Evolutionary conservation across 2,113 vertebrate species (phyloP), one percentile per base, ranked within the genome.

Genomic region (Strigops habroptila): DNA sequence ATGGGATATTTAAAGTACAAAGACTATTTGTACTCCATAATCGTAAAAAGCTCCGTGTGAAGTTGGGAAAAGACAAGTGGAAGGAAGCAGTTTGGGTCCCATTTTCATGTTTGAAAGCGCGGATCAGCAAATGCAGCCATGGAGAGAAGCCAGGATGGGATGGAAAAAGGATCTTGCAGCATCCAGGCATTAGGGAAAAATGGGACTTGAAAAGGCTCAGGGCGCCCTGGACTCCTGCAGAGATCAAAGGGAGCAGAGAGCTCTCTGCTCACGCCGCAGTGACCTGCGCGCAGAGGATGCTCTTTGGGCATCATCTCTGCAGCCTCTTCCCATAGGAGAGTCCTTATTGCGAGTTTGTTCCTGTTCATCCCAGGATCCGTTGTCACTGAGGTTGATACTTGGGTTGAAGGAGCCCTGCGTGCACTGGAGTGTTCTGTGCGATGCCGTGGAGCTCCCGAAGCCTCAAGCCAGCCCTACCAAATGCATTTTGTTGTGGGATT

Each of bases 191-290:
- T 37, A 5, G 64, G 53, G 75, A 10, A 46, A 51, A 69, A 35
- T 8, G 49, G 89, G 63, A 44, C 5, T 48, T 48, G 60, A 5
- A 25, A 69, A 51, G 77, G 25, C 71, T 3, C 44, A 14, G 80
- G 63, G 82, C n/a, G 37, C 53, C 51, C 53, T 67, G 48, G 25
- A 10, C 27, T 87, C 51, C 64, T 12, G 14, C 30, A 5, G 86
- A n/a, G 77, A 60, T 60, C 22, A 52, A 49, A 59, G 88, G 57
- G 63, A 89, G 9, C 25, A 22, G 67, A 19, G 77, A 48, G 57
- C 4, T 0, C 49, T n/a, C 0, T 1, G 48, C 73, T 62, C 65
- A 1, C 1, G 1, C 18, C 2, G 10, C 48, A 28, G 2, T 25
- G 65, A 8, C 57, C 57, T 59, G 33, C 9, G 9, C n/a, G 6